phyloP scores from a whole-genome alignment of 1,140 invertebrate genomes.

The Lethrus apterus region DNA sequence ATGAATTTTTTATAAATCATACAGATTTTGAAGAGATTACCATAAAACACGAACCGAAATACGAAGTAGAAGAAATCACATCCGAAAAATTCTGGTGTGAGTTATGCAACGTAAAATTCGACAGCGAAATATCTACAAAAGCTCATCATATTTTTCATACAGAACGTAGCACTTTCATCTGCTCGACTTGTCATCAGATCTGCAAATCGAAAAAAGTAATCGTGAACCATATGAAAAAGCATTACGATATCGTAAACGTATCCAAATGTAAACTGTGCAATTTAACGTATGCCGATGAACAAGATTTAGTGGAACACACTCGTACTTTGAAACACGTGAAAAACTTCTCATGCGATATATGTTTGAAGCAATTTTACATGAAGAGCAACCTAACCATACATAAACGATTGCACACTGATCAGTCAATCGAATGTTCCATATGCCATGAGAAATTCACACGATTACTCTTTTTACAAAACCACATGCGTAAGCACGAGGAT shows the following conservation, averaged over 20 bases:
- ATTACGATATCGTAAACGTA: not conserved
- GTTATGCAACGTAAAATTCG: constrained; percentile 1
- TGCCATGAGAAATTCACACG: not conserved
- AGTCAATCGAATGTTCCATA: not conserved
- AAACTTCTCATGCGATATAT: not conserved
- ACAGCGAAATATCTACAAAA: not conserved
- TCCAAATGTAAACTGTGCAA: constrained; percentile 2
- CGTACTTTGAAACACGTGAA: constrained; percentile 1
- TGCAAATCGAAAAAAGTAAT: constrained; percentile 1
- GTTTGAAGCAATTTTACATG: not conserved
- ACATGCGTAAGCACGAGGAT: not conserved
- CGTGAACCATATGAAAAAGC: not conserved
- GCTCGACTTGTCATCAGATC: not conserved
- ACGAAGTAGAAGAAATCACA: not conserved
- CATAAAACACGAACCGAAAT: too few relatives aligned
- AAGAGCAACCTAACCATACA: constrained; percentile 2
- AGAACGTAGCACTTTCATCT: not conserved
- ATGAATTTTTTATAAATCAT: too few relatives aligned
- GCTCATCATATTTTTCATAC: not conserved
- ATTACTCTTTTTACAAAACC: not conserved
- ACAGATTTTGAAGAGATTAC: constrained; percentile 1
- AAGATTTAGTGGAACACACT: not conserved
- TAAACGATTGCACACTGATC: not conserved
- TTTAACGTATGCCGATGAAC: not conserved
- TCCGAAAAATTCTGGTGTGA: not conserved